Conservation (phyloP, 2,113 vertebrate genomes). For the Struthio camelus region DNA sequence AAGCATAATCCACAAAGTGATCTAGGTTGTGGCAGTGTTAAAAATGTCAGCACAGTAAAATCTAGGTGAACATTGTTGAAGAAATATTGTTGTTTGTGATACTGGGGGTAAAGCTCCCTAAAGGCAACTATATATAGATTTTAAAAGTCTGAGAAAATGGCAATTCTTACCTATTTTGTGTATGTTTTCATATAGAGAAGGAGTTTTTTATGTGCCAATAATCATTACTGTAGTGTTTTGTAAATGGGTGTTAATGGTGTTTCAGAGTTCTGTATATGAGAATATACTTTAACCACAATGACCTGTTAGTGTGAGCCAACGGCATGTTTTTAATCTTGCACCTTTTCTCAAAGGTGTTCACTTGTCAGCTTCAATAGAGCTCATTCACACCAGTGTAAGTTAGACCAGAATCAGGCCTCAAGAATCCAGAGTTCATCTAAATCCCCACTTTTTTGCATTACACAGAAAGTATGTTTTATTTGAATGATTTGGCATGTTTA, state of each 20-base stretch:
- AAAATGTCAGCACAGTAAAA: constrained; percentile 65
- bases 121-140: constrained; percentile 74
- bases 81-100: constrained; percentile 68
- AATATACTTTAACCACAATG: constrained; percentile 62
- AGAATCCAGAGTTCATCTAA: constrained; percentile 24
- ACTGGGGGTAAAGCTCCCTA: constrained; percentile 72
- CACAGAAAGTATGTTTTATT: constrained; percentile 24
- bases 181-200: constrained; percentile 70
- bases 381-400: not conserved
- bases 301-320: constrained; percentile 63
- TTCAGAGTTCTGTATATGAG: constrained; percentile 68
- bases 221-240: constrained; percentile 73
- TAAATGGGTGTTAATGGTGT: constrained; percentile 70
- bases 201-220: constrained; percentile 73
- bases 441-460: constrained; percentile 26
- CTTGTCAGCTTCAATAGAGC: not conserved
- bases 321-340: constrained; percentile 32
- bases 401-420: constrained; percentile 11
- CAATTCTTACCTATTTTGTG: constrained; percentile 67
- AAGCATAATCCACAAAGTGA: constrained; percentile 71
- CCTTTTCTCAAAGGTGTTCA: constrained; percentile 2
- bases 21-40: constrained; percentile 70
- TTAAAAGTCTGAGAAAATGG: constrained; percentile 59
- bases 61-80: constrained; percentile 62
- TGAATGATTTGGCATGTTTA: constrained; percentile 19